phyloP scores from a whole-genome alignment of 1,140 invertebrate species.

The Sinonovacula constricta region DNA sequence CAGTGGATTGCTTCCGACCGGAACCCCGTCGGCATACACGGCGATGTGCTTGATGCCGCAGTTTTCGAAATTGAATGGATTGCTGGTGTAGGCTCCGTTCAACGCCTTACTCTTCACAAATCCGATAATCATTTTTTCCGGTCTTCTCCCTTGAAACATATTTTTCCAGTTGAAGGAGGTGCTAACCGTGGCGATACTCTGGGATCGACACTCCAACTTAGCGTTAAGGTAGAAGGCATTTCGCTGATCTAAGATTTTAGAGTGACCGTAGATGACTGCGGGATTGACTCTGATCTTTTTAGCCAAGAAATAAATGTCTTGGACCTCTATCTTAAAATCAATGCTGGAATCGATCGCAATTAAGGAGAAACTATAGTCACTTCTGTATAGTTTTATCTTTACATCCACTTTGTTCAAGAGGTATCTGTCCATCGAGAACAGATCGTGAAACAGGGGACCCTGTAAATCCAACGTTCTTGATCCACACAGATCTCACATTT shows the following conservation, averaged over 20 bases:
- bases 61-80: slow-evolving; percentile 48
- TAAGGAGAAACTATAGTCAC: too few relatives aligned
- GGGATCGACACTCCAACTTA: slow-evolving; percentile 5
- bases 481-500: too few relatives aligned
- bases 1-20: not conserved
- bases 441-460: not conserved
- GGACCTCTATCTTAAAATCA: too few relatives aligned
- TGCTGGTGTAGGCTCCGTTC: slow-evolving; percentile 12
- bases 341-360: too few relatives aligned
- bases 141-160: not conserved
- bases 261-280: slow-evolving; percentile 25
- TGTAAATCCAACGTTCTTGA: not conserved
- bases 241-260: slow-evolving; percentile 2
- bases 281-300: slow-evolving; percentile 27
- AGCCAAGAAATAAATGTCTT: too few relatives aligned
- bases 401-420: not conserved
- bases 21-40: slow-evolving; percentile 41
- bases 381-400: not conserved
- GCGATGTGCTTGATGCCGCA: slow-evolving; percentile 36
- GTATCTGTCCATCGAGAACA: not conserved
- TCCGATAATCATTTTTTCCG: slow-evolving; percentile 19
- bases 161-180: too few relatives aligned
- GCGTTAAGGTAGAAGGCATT: slow-evolving; percentile 37
- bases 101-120: not conserved
- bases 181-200: too few relatives aligned